A percentile compares a stretch with the other conserved stretches of the same genome.
These are phyloP conservation scores for Eremophila alpestris DNA, from an alignment of 2,797 vertebrate species.

Conservation along the genomic window DNA sequence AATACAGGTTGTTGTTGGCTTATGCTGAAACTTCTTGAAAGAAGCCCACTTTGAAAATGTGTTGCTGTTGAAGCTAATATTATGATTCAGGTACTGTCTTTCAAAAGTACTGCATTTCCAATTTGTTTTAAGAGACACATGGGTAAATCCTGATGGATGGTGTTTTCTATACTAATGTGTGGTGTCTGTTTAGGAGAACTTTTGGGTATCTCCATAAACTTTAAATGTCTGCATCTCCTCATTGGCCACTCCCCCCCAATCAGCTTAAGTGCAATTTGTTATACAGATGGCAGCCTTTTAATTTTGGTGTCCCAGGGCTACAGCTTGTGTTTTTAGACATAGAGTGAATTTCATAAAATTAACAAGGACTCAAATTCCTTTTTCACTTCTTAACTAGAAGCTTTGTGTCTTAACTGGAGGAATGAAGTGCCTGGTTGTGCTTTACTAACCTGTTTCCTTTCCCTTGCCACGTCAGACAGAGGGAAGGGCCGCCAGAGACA, in stretches of 20 bases:
- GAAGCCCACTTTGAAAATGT: constrained; percentile 87
- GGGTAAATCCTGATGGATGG: constrained; percentile 75
- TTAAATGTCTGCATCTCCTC: constrained; percentile 74
- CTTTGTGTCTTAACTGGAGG: constrained; percentile 74
- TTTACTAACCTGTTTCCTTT: constrained; percentile 72
- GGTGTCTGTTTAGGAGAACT: constrained; percentile 71
- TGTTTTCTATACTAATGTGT: constrained; percentile 74
- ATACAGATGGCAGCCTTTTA: constrained; percentile 51
- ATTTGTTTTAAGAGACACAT: constrained; percentile 79
- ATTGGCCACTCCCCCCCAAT: constrained; percentile 66
- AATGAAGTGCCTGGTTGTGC: constrained; percentile 20
- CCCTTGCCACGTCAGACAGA: constrained; percentile 83
- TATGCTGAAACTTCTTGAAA: constrained; percentile 90
- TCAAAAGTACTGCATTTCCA: constrained; percentile 83
- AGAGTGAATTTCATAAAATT: constrained; percentile 72
- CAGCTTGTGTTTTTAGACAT: constrained; percentile 72
- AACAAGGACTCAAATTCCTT: constrained; percentile 66
- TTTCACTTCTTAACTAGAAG: constrained; percentile 67
- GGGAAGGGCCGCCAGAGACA: constrained; percentile 93
- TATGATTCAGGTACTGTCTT: constrained; percentile 87
- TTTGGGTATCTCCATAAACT: constrained; percentile 68
- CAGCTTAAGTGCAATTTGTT: constrained; percentile 74
- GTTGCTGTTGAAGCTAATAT: constrained; percentile 87
- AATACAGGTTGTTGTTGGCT: constrained; percentile 95
- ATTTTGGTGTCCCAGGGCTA: constrained; percentile 69